These are phyloP conservation scores for Aleiodes testaceus DNA, from an alignment of 2,888 invertebrate genomes.

Conservation along the genomic window DNA sequence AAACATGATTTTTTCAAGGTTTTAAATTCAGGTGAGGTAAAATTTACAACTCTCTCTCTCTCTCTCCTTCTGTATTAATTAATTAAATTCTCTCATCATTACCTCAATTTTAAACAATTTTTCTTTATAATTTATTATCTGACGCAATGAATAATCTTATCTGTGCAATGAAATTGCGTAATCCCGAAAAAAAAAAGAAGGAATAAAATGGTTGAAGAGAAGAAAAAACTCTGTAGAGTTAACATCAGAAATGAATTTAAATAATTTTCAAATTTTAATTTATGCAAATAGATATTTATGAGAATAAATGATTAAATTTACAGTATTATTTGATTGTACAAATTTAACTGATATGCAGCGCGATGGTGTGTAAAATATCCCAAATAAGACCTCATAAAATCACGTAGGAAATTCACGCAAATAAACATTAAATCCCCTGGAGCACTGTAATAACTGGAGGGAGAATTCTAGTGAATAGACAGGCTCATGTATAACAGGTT, in stretches of 20 bases:
- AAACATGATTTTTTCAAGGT: slow-evolving; percentile 1
- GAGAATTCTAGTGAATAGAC: slow-evolving; percentile 3
- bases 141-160: slow-evolving; percentile 27
- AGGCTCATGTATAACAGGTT: slow-evolving; percentile 42
- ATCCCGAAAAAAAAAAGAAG: not conserved
- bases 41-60: slow-evolving; percentile 4
- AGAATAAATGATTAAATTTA: no score
- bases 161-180: slow-evolving; percentile 16
- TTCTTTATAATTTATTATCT: slow-evolving; percentile 15
- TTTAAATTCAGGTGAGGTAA: not conserved
- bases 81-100: slow-evolving; percentile 7
- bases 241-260: no score
- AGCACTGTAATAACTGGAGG: slow-evolving; percentile 24
- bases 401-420: not conserved
- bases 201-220: not conserved
- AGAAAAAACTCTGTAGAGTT: not conserved
- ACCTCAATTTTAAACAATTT: slow-evolving; percentile 2
- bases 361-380: slow-evolving; percentile 10
- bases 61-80: no score
- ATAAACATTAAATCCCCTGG: slow-evolving; percentile 1
- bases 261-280: no score
- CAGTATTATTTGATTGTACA: no score
- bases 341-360: not conserved
- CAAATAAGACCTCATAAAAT: slow-evolving; percentile 13
- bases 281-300: no score